These are phyloP conservation scores for Alethe castanea DNA, from an alignment of 2,113 vertebrate genomes.

Conservation along the genomic window DNA sequence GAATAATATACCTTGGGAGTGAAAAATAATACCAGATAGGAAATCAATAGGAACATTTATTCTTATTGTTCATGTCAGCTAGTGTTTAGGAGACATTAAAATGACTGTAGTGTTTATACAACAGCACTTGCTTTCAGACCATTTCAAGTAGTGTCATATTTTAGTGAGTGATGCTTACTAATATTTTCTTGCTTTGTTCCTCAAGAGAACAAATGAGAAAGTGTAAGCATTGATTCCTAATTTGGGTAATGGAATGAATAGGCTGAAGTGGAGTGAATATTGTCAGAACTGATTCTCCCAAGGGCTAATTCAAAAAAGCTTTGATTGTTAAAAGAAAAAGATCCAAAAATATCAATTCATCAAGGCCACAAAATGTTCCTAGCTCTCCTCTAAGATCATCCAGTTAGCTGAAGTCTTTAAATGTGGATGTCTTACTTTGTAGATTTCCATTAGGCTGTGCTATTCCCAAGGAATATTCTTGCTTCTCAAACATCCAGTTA, in stretches of 20 bases:
- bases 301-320: background rate
- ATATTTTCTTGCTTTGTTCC: background rate
- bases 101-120: background rate
- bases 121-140: background rate
- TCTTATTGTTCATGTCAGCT: conserved; percentile 13
- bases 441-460: background rate
- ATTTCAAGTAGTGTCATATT: background rate
- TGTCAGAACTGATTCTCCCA: background rate
- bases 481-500: background rate
- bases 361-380: background rate
- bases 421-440: background rate
- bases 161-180: background rate
- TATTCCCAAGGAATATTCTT: background rate
- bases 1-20: background rate
- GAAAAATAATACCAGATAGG: background rate
- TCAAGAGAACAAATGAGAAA: background rate
- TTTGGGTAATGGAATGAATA: background rate
- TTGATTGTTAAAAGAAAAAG: background rate
- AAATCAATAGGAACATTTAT: conserved; percentile 34
- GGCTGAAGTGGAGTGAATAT: background rate
- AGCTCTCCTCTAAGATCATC: background rate
- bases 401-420: background rate
- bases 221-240: background rate
- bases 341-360: background rate
- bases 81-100: conserved; percentile 13